Percentiles rank a stretch among this genome's conserved stretches.
Conservation (phyloP, 2,888 invertebrate genomes). For the Ennomos quercinarius region DNA sequence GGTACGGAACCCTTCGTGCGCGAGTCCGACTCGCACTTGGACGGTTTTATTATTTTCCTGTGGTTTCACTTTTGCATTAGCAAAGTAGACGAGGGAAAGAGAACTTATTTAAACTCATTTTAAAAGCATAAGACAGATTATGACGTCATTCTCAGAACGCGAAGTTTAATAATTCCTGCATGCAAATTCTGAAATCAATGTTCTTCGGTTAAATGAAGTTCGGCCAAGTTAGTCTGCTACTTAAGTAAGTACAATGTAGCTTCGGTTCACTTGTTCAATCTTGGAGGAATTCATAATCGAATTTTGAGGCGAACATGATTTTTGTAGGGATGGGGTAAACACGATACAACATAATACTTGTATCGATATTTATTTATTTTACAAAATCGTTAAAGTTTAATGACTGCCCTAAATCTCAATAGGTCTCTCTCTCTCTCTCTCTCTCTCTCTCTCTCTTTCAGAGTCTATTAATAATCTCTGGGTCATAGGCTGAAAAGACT, state of each 20-base stretch:
- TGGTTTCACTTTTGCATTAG: too few relatives aligned
- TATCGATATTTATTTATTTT: conserved; percentile 2
- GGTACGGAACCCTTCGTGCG: too few relatives aligned
- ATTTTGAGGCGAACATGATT: conserved; percentile 37
- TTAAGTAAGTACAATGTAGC: conserved; percentile 22
- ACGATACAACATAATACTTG: not conserved
- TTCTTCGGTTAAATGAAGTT: conserved; percentile 15
- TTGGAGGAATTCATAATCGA: conserved; percentile 36
- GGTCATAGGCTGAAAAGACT: too few relatives aligned
- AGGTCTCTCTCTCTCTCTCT: too few relatives aligned
- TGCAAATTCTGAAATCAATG: conserved; percentile 16
- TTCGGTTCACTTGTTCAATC: conserved; percentile 20
- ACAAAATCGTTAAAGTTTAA: not conserved
- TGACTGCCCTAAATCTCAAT: too few relatives aligned
- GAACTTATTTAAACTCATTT: too few relatives aligned
- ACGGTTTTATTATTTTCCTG: too few relatives aligned
- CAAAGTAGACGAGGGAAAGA: too few relatives aligned
- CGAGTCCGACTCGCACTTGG: too few relatives aligned
- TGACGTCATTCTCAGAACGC: not conserved
- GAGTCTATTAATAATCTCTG: too few relatives aligned
- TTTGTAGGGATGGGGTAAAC: conserved; percentile 23
- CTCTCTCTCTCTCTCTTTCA: too few relatives aligned
- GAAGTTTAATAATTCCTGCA: not conserved
- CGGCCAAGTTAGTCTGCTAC: conserved; percentile 11
- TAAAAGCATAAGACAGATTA: too few relatives aligned